These are phyloP conservation scores for Drosophila paranaensis DNA, from an alignment of 2,888 invertebrate genomes.

Conservation along the genomic window DNA sequence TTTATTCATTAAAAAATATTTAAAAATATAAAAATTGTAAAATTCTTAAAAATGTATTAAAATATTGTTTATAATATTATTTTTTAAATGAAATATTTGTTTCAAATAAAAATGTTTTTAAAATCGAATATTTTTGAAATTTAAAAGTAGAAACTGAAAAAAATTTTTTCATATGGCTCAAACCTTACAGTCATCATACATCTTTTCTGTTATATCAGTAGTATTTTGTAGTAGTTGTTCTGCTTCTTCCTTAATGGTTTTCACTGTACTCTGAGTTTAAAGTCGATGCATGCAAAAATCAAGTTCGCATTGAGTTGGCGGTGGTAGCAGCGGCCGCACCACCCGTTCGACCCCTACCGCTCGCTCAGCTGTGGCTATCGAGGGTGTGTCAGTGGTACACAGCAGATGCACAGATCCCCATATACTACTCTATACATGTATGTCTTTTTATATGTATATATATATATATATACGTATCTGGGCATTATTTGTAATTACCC, in stretches of 20 bases:
- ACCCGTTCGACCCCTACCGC: constrained; percentile 8
- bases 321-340: constrained; percentile 37
- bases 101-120: too few species aligned
- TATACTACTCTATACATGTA: constrained; percentile 24
- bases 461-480: not conserved
- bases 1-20: too few species aligned
- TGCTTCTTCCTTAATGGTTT: not conserved
- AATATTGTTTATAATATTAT: too few species aligned
- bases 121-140: too few species aligned
- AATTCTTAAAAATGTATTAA: too few species aligned
- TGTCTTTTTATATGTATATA: not conserved
- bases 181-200: too few species aligned
- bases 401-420: constrained; percentile 62
- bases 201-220: too few species aligned
- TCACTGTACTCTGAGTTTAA: constrained; percentile 24
- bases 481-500: constrained; percentile 82
- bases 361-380: constrained; percentile 18
- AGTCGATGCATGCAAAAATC: constrained; percentile 64
- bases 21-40: too few species aligned
- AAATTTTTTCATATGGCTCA: too few species aligned
- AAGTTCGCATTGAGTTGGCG: constrained; percentile 54
- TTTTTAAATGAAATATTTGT: too few species aligned
- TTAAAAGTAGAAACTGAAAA: too few species aligned
- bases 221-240: too few species aligned
- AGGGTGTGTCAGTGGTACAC: constrained; percentile 76